phyloP scores from a whole-genome alignment of 2,888 invertebrate genomes.

The Shargacucullia verbasci region DNA sequence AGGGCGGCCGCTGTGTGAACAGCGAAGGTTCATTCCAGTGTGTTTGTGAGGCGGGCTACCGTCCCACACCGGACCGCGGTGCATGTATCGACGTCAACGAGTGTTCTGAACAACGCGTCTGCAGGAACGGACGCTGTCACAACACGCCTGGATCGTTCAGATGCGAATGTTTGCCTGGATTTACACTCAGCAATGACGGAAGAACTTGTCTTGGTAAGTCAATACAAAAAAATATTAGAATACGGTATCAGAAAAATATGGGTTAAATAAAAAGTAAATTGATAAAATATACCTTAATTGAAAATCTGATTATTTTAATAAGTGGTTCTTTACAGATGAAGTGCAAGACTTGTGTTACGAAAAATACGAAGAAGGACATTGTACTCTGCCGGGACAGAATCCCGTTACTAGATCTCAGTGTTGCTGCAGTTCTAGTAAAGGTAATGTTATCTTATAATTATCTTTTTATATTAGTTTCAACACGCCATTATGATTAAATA shows the following conservation, averaged over 20 bases:
- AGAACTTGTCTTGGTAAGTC: slow-evolving; percentile 92
- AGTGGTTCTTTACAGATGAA: slow-evolving; percentile 89
- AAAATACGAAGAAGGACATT: slow-evolving; percentile 93
- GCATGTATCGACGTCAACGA: slow-evolving; percentile 88
- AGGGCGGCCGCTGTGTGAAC: slow-evolving; percentile 95
- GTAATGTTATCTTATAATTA: slow-evolving; percentile 55
- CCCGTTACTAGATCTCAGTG: slow-evolving; percentile 96
- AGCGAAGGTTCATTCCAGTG: slow-evolving; percentile 95
- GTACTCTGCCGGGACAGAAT: slow-evolving; percentile 92
- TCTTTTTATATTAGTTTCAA: background rate
- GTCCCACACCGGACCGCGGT: slow-evolving; percentile 86
- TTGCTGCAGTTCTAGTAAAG: slow-evolving; percentile 92
- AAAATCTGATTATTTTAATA: too few species aligned
- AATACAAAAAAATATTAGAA: background rate
- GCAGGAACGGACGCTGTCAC: slow-evolving; percentile 93
- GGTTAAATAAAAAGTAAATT: background rate
- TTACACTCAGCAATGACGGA: slow-evolving; percentile 93
- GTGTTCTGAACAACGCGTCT: slow-evolving; percentile 92
- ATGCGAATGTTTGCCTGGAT: slow-evolving; percentile 94
- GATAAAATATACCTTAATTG: too few species aligned
- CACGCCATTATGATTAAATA: background rate
- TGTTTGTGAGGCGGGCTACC: slow-evolving; percentile 94
- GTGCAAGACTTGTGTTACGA: slow-evolving; percentile 94
- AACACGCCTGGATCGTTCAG: slow-evolving; percentile 94
- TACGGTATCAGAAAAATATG: too few species aligned